Conservation (phyloP, 2,113 vertebrate species). For the Stictonetta naevosa region DNA sequence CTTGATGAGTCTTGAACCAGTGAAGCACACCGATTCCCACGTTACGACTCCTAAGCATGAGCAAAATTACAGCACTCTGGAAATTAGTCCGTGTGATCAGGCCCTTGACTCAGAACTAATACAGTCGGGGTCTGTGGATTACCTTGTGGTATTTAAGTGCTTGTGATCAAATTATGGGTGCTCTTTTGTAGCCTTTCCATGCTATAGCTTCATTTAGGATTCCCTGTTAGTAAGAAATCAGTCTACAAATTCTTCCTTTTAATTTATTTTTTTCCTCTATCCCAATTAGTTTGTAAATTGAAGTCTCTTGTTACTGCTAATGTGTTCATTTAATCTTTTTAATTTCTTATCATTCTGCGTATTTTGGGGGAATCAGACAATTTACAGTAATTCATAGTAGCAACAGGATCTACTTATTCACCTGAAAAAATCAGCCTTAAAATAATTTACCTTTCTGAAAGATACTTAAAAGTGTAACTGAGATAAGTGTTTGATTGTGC, state of each 20-base stretch:
- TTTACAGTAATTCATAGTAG: not conserved
- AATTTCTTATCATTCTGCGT: not conserved
- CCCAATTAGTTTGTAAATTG: not conserved
- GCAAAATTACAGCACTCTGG: not conserved
- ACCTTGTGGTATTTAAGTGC: accelerated
- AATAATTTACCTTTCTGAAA: slow-evolving; percentile 1
- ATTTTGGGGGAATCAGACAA: not conserved
- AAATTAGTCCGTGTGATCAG: accelerated
- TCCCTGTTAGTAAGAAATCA: not conserved
- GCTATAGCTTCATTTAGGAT: not conserved
- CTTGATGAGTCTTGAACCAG: not conserved
- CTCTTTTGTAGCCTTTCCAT: not conserved
- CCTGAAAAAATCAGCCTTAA: not conserved
- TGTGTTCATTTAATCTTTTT: not conserved
- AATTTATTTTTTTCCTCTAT: not conserved
- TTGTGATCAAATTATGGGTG: not conserved
- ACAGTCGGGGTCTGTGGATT: accelerated
- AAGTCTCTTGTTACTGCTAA: not conserved
- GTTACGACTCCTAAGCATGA: accelerated
- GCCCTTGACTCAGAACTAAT: not conserved
- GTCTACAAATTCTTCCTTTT: not conserved
- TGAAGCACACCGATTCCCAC: accelerated
- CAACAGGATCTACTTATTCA: not conserved
- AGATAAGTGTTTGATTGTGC: not conserved
- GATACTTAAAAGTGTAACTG: not conserved